Evolutionary conservation across 2,113 vertebrate genomes (phyloP).

Genomic region (Pan troglodytes): DNA sequence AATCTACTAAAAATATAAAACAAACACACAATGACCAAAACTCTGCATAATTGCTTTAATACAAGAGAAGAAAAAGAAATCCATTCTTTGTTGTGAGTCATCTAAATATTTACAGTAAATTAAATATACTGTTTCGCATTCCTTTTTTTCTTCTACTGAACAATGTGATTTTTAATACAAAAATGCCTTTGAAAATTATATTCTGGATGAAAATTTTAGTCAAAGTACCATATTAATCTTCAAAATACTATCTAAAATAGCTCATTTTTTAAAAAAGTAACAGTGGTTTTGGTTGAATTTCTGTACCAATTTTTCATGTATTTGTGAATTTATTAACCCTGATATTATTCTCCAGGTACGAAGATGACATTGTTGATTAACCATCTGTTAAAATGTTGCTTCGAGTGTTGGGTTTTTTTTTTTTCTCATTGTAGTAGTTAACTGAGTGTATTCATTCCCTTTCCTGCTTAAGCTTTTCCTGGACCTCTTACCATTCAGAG

Average conservation of each 20-base stretch:
- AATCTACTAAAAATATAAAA: conserved; percentile 19
- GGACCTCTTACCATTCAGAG: background rate
- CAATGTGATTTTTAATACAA: background rate
- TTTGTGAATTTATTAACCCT: background rate
- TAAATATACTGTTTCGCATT: background rate
- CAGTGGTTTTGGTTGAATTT: background rate
- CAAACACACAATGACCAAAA: background rate
- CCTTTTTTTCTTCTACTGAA: background rate
- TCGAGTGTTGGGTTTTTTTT: background rate
- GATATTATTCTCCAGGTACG: background rate
- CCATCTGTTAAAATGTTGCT: conserved; percentile 1
- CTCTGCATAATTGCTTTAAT: background rate
- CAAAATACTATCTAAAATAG: conserved; percentile 4
- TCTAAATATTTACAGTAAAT: background rate
- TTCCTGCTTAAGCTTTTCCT: background rate
- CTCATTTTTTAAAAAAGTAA: background rate
- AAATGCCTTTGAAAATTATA: background rate
- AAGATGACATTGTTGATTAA: conserved; percentile 3
- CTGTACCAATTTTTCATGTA: background rate
- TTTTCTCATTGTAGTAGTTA: background rate
- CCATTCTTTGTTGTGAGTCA: background rate
- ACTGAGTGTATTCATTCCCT: background rate
- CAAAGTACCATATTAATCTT: background rate
- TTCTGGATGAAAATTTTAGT: background rate
- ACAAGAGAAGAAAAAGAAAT: background rate